Evolutionary conservation across 2,888 invertebrate genomes (phyloP), one percentile per base, ranked within the genome.

Genomic region (Tortricodes alternella): DNA sequence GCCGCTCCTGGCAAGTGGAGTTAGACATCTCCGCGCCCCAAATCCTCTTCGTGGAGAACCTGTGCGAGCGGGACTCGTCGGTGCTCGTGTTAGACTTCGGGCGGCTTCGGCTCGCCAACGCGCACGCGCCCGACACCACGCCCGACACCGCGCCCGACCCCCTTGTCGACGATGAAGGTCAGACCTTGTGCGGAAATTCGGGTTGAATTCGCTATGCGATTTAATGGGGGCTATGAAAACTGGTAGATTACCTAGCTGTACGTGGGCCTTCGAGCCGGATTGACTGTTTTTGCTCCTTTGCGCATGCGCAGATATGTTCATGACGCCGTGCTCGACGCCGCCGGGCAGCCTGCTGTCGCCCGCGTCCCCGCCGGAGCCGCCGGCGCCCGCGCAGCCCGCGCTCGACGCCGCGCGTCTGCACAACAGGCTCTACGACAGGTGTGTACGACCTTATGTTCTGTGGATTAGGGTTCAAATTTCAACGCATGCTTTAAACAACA

Each of bases 21-120:
- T 91, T 98, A 65, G 97, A 98, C 81, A 96, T 99, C 62, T 96
- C 96, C 3, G 98, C 98, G 1, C 98, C 98, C 0, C 97, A 98
- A 80, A 96, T 99, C 63, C 93, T 98, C 67, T 92, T 98, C 62
- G 96, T 97, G 34, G 97, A 98, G 76, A 93, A 94, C 73, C 95
- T 96, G 77, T 92, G 92, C 44, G 94, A 95, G 67, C 92, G 93
- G 51, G 95, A 95, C 74, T 94, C 95, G 0, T 92, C 94, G 7
- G 94, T 96, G 67, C 93, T 98, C 46, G 95, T 98, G 41, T 93
- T 97, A 50, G 98, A 98, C 91, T 96, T 99, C 78, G 99, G 99
- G 9, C 93, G 96, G 62, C 92, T 99, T 63, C 94, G 95, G 65
- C 80, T 91, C 39, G 77, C 78, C 59, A 89, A 91, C 70, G 85